Conservation (phyloP, 2,888 invertebrate species). For the Cerceris rybyensis region DNA sequence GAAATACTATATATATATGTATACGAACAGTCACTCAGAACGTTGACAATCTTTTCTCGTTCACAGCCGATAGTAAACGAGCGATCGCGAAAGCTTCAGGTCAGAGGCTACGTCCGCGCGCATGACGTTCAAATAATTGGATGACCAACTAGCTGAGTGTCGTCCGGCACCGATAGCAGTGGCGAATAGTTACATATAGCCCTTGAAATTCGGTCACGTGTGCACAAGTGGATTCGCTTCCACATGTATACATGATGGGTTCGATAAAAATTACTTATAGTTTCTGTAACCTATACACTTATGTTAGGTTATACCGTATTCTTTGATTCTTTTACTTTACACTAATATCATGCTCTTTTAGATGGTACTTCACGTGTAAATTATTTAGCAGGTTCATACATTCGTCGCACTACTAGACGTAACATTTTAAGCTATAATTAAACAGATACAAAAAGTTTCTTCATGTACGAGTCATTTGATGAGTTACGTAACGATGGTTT, state of each 20-base stretch:
- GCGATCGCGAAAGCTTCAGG: constrained; percentile 38
- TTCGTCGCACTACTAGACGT: too few relatives aligned
- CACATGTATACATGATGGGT: constrained; percentile 6
- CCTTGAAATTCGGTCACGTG: constrained; percentile 34
- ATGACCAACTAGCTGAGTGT: constrained; percentile 38
- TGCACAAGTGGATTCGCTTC: constrained; percentile 26
- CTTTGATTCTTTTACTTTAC: too few relatives aligned
- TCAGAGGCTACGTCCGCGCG: constrained; percentile 38
- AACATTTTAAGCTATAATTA: too few relatives aligned
- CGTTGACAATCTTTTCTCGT: constrained; percentile 47
- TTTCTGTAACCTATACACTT: too few relatives aligned
- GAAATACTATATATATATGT: not conserved
- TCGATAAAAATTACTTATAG: not conserved
- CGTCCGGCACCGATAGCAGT: constrained; percentile 36
- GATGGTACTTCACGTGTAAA: too few relatives aligned
- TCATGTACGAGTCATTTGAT: too few relatives aligned
- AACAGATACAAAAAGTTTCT: too few relatives aligned
- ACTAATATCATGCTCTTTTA: too few relatives aligned
- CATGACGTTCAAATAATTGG: constrained; percentile 59
- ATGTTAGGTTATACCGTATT: too few relatives aligned
- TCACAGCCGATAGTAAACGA: constrained; percentile 42
- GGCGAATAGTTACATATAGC: not conserved
- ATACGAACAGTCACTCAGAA: constrained; percentile 3
- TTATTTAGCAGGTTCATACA: too few relatives aligned
- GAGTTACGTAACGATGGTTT: too few relatives aligned